A percentile compares a stretch with the other conserved stretches of the same genome.
These are phyloP conservation scores for Tachysurus vachellii DNA, from an alignment of 2,113 vertebrate genomes.

Conservation along the genomic window DNA sequence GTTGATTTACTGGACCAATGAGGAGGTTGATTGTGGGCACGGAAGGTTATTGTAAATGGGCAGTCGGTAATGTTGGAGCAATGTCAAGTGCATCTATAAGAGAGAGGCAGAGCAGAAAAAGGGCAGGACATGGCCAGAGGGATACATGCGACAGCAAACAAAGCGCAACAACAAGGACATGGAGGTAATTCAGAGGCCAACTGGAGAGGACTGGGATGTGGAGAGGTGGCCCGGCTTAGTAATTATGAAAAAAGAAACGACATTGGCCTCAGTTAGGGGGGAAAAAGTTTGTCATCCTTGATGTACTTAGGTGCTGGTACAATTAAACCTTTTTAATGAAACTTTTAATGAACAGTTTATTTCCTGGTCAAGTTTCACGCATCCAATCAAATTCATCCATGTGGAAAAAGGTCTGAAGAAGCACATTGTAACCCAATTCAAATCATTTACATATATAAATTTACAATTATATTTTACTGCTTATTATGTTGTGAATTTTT, in stretches of 20 bases:
- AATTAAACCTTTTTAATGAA: background rate
- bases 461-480: background rate
- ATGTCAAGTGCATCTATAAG: constrained; percentile 58
- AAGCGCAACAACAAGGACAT: constrained; percentile 20
- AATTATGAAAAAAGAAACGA: constrained; percentile 9
- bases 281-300: background rate
- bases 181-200: constrained; percentile 40
- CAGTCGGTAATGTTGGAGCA: constrained; percentile 56
- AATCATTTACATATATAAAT: background rate
- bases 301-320: background rate
- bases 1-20: constrained; percentile 44
- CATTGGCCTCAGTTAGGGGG: background rate
- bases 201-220: constrained; percentile 17
- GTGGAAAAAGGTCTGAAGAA: background rate
- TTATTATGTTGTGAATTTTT: background rate
- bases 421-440: background rate
- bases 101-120: constrained; percentile 38
- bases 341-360: background rate
- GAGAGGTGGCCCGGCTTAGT: background rate
- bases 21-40: constrained; percentile 42
- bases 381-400: background rate
- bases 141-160: constrained; percentile 13
- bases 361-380: background rate
- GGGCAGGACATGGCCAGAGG: constrained; percentile 5
- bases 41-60: constrained; percentile 54